Evolutionary conservation across 2,888 invertebrate species (phyloP).

Genomic region (Julus scandinavius): DNA sequence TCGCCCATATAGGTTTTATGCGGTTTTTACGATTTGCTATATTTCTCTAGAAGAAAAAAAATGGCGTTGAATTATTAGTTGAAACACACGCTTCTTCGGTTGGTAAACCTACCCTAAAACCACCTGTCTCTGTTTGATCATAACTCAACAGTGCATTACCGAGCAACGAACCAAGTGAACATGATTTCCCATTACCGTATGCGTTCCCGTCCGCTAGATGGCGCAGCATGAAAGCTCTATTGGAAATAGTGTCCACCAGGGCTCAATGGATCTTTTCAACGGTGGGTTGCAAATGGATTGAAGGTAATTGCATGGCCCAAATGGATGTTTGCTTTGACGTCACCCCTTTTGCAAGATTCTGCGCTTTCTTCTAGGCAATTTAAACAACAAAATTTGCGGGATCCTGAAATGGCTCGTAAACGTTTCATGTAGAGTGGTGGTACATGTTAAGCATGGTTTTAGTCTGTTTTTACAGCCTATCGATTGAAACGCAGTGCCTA

Average conservation of each 20-base stretch:
- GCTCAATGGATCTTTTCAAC: too few species aligned
- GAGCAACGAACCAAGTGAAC: neutral
- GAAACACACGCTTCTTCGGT: neutral
- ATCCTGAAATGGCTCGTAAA: too few species aligned
- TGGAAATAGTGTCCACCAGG: neutral
- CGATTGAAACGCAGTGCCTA: too few species aligned
- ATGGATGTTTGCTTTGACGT: too few species aligned
- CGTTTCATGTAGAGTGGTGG: too few species aligned
- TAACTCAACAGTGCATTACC: neutral
- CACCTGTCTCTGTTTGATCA: neutral
- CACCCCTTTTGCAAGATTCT: too few species aligned
- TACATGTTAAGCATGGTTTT: too few species aligned
- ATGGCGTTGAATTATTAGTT: neutral
- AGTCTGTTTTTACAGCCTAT: too few species aligned
- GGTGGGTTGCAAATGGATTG: too few species aligned
- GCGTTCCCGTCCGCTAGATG: neutral
- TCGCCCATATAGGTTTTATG: conserved; percentile 3
- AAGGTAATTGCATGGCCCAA: too few species aligned
- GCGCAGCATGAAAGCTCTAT: neutral
- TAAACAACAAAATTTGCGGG: too few species aligned
- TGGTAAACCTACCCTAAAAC: neutral
- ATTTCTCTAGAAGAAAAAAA: neutral
- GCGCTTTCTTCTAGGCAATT: too few species aligned
- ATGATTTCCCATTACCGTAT: neutral
- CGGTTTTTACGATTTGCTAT: conserved; percentile 31